Conservation (phyloP, 1,140 invertebrate species). For the Semibalanus balanoides region DNA sequence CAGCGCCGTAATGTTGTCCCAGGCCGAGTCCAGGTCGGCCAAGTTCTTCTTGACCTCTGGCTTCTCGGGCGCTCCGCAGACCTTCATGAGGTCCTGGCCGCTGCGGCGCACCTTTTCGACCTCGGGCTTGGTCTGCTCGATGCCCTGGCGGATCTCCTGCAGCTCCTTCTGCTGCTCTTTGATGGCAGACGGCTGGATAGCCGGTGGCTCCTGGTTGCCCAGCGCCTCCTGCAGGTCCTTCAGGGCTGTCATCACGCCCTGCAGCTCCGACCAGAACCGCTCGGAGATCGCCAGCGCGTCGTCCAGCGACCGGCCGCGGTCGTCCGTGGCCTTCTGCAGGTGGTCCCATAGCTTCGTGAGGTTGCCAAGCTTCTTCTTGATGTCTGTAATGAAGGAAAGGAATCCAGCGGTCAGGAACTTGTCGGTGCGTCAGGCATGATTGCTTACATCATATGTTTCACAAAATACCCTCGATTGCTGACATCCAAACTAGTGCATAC, state of each 20-base stretch:
- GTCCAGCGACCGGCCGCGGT: constrained; percentile 65
- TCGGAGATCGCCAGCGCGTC: constrained; percentile 77
- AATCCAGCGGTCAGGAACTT: no score
- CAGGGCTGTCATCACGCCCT: constrained; percentile 70
- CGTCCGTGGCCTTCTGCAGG: constrained; percentile 68
- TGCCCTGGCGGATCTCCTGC: constrained; percentile 83
- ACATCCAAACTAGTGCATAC: no score
- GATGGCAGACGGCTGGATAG: constrained; percentile 76
- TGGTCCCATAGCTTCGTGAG: constrained; percentile 86
- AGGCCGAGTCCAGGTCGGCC: constrained; percentile 83
- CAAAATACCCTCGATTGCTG: no score
- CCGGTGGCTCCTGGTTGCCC: constrained; percentile 74
- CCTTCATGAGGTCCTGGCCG: constrained; percentile 76
- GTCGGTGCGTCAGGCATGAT: no score
- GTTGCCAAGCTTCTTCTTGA: constrained; percentile 81
- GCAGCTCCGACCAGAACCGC: constrained; percentile 88
- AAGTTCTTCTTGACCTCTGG: constrained; percentile 96
- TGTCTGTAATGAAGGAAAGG: constrained; percentile 40
- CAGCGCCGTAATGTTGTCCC: constrained; percentile 83
- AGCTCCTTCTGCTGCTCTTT: constrained; percentile 87
- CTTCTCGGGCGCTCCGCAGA: constrained; percentile 90
- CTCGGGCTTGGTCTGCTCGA: constrained; percentile 80
- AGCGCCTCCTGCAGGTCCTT: constrained; percentile 79
- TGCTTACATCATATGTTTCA: no score
- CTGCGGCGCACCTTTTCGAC: constrained; percentile 79